Evolutionary conservation across 2,113 vertebrate species (phyloP).

Genomic region (Aramus guarauna): DNA sequence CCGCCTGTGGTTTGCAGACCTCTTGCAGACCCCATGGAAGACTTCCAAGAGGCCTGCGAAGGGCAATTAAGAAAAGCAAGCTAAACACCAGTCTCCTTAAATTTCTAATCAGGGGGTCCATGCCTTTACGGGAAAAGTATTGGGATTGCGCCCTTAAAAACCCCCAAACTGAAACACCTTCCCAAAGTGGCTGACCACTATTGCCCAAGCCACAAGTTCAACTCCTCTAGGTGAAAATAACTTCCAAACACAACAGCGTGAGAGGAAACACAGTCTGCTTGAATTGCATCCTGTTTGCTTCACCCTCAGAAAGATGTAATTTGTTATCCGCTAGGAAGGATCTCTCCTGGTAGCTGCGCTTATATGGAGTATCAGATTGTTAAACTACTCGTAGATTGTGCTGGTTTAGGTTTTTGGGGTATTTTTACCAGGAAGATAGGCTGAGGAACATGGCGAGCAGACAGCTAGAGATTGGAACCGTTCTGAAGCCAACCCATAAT

Average conservation of each 20-base stretch:
- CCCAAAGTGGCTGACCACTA: neutral
- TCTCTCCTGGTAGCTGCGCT: neutral
- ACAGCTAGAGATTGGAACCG: neutral
- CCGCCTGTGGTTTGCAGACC: neutral
- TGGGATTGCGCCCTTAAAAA: neutral
- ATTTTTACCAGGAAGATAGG: neutral
- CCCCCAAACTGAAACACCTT: neutral
- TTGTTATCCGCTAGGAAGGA: neutral
- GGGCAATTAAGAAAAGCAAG: neutral
- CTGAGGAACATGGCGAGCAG: neutral
- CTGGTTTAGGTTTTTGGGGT: neutral
- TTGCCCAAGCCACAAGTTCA: neutral
- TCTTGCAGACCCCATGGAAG: neutral
- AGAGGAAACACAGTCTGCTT: neutral
- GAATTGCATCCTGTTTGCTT: slow-evolving; percentile 27
- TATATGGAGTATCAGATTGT: neutral
- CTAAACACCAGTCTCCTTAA: neutral
- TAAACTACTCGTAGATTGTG: neutral
- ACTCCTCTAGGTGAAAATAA: slow-evolving; percentile 2
- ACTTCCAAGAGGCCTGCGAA: neutral
- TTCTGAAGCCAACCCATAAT: neutral
- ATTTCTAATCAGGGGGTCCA: neutral
- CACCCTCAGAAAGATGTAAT: neutral
- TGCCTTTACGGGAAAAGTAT: neutral
- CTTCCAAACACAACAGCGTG: neutral